A percentile compares a stretch with the other conserved stretches of the same genome.
These are phyloP conservation scores for Sylvia atricapilla DNA, from an alignment of 2,113 vertebrate species.

Conservation along the genomic window DNA sequence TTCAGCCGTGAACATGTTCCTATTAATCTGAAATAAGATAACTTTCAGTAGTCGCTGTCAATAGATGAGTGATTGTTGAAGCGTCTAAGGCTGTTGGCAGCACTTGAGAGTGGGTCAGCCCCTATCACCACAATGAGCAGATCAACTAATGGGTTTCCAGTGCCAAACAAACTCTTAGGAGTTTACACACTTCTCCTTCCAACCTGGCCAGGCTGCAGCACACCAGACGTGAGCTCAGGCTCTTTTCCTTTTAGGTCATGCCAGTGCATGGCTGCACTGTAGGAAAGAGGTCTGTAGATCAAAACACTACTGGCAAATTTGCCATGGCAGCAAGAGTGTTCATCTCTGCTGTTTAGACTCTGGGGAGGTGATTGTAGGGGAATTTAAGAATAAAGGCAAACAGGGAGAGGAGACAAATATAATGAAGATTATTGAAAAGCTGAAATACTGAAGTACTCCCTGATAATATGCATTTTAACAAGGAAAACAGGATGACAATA, in stretches of 20 bases:
- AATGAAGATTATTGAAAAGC: neutral
- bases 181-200: neutral
- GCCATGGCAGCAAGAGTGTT: neutral
- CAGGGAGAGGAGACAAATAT: neutral
- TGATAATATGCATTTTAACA: neutral
- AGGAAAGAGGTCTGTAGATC: neutral
- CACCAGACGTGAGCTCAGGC: fast-evolving
- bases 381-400: neutral
- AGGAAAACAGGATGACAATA: neutral
- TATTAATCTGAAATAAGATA: neutral
- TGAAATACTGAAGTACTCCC: neutral
- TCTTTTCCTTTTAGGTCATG: neutral
- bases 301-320: neutral
- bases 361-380: neutral
- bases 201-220: neutral
- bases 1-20: neutral
- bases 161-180: neutral
- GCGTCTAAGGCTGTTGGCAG: neutral
- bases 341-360: neutral
- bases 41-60: neutral
- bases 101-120: neutral
- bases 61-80: neutral
- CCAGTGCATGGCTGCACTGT: neutral
- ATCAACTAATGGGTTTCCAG: neutral
- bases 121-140: neutral